Evolutionary conservation across 2,113 vertebrate species (phyloP).

Genomic region (Fregetta grallaria): DNA sequence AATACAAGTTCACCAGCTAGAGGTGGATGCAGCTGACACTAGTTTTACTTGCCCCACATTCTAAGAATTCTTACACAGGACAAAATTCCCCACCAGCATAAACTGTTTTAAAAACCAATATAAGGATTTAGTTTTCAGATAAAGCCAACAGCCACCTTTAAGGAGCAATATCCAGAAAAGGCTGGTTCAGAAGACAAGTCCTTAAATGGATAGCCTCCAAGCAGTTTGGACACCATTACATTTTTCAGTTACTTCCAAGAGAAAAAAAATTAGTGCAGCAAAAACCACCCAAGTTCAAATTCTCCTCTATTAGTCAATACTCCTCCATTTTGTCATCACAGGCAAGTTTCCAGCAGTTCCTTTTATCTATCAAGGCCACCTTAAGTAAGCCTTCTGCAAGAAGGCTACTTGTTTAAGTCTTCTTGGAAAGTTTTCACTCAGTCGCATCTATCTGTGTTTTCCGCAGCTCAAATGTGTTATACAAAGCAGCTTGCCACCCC

Average conservation of each 20-base stretch:
- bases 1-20: not conserved
- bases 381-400: not conserved
- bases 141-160: not conserved
- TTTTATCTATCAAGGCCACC: slow-evolving; percentile 41
- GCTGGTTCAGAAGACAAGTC: not conserved
- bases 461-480: not conserved
- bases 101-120: not conserved
- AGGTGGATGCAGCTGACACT: not conserved
- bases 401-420: not conserved
- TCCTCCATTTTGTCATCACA: not conserved
- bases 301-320: not conserved
- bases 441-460: not conserved
- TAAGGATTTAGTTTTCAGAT: not conserved
- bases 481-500: not conserved
- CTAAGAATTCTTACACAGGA: not conserved
- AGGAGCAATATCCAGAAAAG: not conserved
- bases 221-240: not conserved
- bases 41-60: not conserved
- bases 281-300: not conserved
- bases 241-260: not conserved
- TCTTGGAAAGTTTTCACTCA: not conserved
- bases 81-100: not conserved
- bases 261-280: not conserved
- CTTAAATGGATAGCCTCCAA: slow-evolving; percentile 18
- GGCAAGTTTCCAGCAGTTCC: not conserved